Percentiles rank a stretch among this genome's conserved stretches.
Evolutionary conservation across 2,888 invertebrate species (phyloP).

Genomic region (Lordiphosa andalusiaca): DNA sequence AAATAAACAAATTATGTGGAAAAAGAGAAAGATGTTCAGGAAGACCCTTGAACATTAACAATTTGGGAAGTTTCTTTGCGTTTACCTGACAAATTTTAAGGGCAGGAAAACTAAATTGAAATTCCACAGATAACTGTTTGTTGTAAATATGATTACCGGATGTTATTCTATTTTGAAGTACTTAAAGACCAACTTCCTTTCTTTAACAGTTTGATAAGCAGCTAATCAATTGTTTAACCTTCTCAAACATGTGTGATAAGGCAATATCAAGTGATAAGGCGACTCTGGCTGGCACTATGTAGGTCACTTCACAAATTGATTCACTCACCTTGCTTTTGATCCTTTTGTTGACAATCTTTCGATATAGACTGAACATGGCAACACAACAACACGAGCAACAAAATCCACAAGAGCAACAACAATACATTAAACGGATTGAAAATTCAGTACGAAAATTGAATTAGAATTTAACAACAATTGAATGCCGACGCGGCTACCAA

Average conservation of each 20-base stretch:
- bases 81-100: too few relatives aligned
- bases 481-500: constrained; percentile 5
- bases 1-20: constrained; percentile 26
- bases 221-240: constrained; percentile 10
- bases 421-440: constrained; percentile 1
- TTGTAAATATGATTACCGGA: too few relatives aligned
- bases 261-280: too few relatives aligned
- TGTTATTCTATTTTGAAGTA: too few relatives aligned
- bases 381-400: constrained; percentile 20
- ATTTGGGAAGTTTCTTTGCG: background rate
- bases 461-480: constrained; percentile 23
- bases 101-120: too few relatives aligned
- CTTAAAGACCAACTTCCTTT: background rate
- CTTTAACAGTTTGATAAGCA: constrained; percentile 1
- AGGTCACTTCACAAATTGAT: background rate
- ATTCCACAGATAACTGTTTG: too few relatives aligned
- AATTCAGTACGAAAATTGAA: background rate
- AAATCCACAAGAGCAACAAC: constrained; percentile 12
- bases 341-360: constrained; percentile 50
- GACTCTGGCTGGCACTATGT: background rate
- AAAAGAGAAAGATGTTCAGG: constrained; percentile 30
- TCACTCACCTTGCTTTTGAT: constrained; percentile 58
- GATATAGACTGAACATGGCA: constrained; percentile 59
- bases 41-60: constrained; percentile 3
- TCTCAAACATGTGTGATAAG: background rate